These are phyloP conservation scores for Podargus strigoides DNA, from an alignment of 2,797 vertebrate genomes.

Conservation along the genomic window DNA sequence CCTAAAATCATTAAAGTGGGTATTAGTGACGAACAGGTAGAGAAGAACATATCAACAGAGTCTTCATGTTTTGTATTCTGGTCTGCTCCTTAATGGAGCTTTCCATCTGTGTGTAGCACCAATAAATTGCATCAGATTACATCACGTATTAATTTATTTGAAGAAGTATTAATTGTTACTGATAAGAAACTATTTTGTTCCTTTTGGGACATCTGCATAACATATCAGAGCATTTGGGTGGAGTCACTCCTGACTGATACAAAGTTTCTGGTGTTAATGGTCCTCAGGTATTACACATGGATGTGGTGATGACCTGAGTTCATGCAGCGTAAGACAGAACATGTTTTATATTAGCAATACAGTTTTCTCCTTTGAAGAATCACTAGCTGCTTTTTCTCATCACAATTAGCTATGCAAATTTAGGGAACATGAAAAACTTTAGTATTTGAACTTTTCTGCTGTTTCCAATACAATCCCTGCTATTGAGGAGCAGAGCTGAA, in stretches of 20 bases:
- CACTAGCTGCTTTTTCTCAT: neutral
- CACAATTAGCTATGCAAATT: neutral
- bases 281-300: neutral
- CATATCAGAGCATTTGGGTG: neutral
- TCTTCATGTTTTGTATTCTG: neutral
- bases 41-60: neutral
- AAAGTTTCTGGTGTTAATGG: neutral
- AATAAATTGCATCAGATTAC: neutral
- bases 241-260: neutral
- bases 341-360: neutral
- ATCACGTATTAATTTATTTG: neutral
- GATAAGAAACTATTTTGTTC: neutral
- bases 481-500: neutral
- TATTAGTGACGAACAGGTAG: neutral
- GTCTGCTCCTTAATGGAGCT: neutral
- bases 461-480: neutral
- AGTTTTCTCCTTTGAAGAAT: neutral
- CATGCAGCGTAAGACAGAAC: neutral
- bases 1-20: neutral
- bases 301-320: neutral
- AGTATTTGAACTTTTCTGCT: neutral
- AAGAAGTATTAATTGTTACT: neutral
- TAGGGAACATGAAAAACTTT: neutral
- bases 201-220: neutral
- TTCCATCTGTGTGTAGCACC: neutral